phyloP scores from a whole-genome alignment of 2,888 invertebrate genomes.

The Polymixis flavicincta region DNA sequence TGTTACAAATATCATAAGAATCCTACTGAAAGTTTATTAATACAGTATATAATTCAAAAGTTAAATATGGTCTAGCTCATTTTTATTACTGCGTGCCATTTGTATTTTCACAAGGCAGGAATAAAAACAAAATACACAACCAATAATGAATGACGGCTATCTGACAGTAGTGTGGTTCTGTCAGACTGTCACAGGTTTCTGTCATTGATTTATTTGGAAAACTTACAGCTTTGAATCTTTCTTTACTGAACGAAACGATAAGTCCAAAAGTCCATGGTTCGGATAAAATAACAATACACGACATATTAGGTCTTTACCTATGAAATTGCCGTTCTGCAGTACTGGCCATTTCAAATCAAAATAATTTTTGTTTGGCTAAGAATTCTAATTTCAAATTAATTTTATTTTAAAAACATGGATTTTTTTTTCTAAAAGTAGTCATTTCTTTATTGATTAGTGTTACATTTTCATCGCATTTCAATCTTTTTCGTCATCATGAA shows the following conservation, averaged over 20 bases:
- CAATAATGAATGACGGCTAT: conserved; percentile 49
- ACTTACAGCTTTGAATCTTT: background rate
- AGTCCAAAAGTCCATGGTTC: background rate
- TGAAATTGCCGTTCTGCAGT: no score
- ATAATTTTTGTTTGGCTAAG: no score
- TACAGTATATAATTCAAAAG: conserved; percentile 37
- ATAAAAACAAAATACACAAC: conserved; percentile 67
- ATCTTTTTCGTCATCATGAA: no score
- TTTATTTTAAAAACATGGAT: no score
- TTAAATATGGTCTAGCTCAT: conserved; percentile 50
- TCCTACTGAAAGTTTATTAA: conserved; percentile 20
- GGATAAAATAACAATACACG: background rate
- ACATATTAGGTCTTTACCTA: no score
- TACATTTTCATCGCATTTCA: no score
- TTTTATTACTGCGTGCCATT: conserved; percentile 61
- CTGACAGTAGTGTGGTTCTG: conserved; percentile 39
- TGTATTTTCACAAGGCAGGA: conserved; percentile 50
- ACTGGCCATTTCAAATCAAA: no score
- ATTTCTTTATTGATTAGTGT: no score
- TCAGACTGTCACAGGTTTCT: background rate
- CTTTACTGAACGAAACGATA: no score
- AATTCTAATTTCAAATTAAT: no score
- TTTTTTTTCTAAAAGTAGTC: no score
- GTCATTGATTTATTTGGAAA: background rate
- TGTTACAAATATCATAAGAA: conserved; percentile 31